Evolutionary conservation across 2,888 invertebrate species (phyloP).

Genomic region (Corbicula japonica): DNA sequence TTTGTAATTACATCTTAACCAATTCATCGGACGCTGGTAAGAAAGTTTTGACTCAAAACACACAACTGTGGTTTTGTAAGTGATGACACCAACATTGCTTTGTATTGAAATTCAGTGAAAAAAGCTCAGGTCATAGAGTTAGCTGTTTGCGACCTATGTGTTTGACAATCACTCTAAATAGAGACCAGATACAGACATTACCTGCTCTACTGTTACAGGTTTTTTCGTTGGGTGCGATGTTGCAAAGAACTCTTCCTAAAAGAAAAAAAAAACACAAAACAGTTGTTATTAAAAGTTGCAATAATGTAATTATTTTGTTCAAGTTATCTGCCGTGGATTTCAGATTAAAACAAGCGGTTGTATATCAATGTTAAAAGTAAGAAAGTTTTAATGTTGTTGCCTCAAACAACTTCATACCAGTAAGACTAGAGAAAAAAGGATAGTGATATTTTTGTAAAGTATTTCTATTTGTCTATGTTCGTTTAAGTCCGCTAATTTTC

Average conservation of each 20-base stretch:
- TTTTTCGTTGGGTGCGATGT: conserved; percentile 48
- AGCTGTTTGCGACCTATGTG: too few species aligned
- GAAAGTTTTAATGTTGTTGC: background rate
- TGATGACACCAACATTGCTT: too few species aligned
- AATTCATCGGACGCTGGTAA: too few species aligned
- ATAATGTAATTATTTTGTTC: background rate
- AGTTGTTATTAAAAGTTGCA: background rate
- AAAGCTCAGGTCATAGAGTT: too few species aligned
- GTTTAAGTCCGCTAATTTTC: background rate
- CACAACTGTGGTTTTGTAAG: too few species aligned
- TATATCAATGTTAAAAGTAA: background rate
- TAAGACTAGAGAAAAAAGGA: background rate
- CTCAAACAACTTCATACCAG: background rate
- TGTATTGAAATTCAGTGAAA: too few species aligned
- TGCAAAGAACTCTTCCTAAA: conserved; percentile 35
- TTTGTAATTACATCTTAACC: too few species aligned
- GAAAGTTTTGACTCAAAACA: too few species aligned
- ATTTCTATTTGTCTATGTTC: background rate
- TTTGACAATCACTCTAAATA: too few species aligned
- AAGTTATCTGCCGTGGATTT: background rate
- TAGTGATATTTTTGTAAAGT: too few species aligned
- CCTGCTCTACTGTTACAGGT: conserved; percentile 49
- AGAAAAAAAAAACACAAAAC: background rate
- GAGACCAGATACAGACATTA: too few species aligned
- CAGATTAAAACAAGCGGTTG: background rate